A percentile compares a stretch with the other conserved stretches of the same genome.
These are phyloP conservation scores for Anisognathus igniventris DNA, from an alignment of 2,797 vertebrate genomes.

Conservation along the genomic window DNA sequence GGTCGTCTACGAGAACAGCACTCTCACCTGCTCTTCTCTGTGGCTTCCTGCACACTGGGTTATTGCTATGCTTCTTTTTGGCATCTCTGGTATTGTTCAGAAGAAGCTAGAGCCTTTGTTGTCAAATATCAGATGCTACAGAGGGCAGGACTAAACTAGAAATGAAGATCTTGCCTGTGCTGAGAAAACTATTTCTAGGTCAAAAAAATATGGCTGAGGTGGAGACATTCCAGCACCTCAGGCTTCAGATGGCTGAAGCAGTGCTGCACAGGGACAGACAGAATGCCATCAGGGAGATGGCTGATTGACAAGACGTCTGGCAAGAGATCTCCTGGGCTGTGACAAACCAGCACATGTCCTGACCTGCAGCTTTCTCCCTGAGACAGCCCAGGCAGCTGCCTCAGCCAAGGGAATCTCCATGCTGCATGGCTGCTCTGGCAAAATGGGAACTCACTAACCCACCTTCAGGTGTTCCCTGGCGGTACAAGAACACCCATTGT, in stretches of 20 bases:
- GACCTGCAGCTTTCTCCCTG: neutral
- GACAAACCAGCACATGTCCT: neutral
- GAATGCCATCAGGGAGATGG: neutral
- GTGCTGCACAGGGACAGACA: neutral
- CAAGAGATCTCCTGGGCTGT: rapidly evolving
- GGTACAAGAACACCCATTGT: neutral
- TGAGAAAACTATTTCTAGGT: neutral
- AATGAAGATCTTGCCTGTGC: neutral
- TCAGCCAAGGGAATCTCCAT: neutral
- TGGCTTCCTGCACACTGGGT: neutral
- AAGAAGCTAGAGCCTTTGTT: neutral
- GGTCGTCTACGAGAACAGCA: neutral
- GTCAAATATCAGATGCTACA: neutral
- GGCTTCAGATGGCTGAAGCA: neutral
- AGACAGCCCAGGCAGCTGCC: neutral
- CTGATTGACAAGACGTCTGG: rapidly evolving
- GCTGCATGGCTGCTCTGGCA: neutral
- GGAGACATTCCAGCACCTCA: neutral
- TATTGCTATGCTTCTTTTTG: neutral
- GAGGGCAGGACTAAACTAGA: neutral
- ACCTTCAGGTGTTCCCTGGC: neutral
- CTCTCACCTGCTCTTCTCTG: neutral
- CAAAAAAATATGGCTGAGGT: neutral
- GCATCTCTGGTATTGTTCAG: neutral
- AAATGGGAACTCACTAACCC: neutral